These are phyloP conservation scores for Ia io DNA, from an alignment of 2,113 vertebrate species.

Conservation along the genomic window DNA sequence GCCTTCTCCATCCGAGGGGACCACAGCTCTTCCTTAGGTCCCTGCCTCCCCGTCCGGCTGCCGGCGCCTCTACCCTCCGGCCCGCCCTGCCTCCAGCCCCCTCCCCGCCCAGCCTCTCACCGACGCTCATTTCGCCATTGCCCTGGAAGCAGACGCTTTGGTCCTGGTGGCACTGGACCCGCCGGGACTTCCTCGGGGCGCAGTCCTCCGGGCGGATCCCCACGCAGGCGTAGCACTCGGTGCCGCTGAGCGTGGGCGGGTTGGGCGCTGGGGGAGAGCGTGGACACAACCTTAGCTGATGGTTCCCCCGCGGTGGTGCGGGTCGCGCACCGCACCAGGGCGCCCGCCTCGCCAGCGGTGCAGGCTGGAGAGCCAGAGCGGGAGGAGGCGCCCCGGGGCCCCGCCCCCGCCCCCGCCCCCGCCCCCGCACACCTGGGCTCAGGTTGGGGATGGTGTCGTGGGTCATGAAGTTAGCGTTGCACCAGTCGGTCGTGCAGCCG, in stretches of 20 bases:
- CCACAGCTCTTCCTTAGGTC: neutral
- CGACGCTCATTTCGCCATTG: conserved; percentile 44
- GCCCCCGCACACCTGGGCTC: neutral
- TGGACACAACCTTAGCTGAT: neutral
- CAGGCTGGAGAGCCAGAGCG: too few relatives aligned
- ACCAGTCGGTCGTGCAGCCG: conserved; percentile 45
- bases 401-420: too few relatives aligned
- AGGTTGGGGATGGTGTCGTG: conserved; percentile 62
- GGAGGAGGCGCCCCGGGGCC: neutral
- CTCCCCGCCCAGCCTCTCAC: conserved; percentile 34
- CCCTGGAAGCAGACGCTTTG: conserved; percentile 63
- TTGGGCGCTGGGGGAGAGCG: conserved; percentile 22
- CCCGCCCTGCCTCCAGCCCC: neutral
- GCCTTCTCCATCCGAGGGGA: neutral
- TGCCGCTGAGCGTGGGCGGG: conserved; percentile 59
- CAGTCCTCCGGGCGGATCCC: conserved; percentile 53
- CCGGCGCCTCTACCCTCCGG: neutral
- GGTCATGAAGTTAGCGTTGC: conserved; percentile 35
- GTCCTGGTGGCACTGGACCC: conserved; percentile 53
- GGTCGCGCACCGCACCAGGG: neutral
- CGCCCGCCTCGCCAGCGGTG: accelerated
- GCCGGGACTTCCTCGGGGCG: conserved; percentile 15
- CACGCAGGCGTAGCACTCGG: conserved; percentile 65
- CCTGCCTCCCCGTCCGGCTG: neutral
- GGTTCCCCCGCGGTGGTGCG: neutral